Percentiles rank a stretch among this genome's conserved stretches.
phyloP scores from a whole-genome alignment of 1,140 invertebrate species.

The Bombus polaris region DNA sequence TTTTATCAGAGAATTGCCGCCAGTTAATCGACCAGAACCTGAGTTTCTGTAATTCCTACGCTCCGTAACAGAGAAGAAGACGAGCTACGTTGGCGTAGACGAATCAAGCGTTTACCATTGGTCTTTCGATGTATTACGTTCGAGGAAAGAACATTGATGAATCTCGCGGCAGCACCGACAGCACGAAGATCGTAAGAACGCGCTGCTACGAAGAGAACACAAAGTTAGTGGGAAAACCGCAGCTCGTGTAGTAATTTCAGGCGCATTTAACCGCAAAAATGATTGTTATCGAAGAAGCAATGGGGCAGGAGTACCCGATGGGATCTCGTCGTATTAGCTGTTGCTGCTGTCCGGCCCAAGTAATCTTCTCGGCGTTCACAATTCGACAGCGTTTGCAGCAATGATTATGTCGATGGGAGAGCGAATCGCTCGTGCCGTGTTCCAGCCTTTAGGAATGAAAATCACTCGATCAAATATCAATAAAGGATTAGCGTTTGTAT shows the following conservation, averaged over 20 bases:
- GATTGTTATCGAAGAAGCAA: conserved; percentile 72
- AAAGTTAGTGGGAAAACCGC: conserved; percentile 60
- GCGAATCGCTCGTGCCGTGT: not conserved
- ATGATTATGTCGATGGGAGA: conserved; percentile 16
- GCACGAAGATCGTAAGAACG: not conserved
- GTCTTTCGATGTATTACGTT: not conserved
- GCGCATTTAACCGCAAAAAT: conserved; percentile 77
- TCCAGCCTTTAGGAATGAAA: not conserved
- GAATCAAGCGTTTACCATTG: not conserved
- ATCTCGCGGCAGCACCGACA: too few relatives aligned
- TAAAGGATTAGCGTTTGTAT: not conserved
- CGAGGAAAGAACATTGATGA: not conserved
- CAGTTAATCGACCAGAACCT: too few relatives aligned
- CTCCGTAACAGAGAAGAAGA: too few relatives aligned
- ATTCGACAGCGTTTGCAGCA: conserved; percentile 49
- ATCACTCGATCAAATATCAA: conserved; percentile 5
- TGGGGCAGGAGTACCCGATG: conserved; percentile 14
- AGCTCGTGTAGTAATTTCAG: conserved; percentile 76
- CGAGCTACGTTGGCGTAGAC: not conserved
- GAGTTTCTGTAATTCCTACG: not conserved
- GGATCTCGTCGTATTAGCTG: conserved; percentile 56
- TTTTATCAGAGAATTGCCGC: too few relatives aligned
- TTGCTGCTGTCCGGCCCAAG: conserved; percentile 61
- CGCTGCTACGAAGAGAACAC: not conserved
- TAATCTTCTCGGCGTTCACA: conserved; percentile 57